Base-by-base conservation (phyloP, 2,797 vertebrate genomes). In the Molothrus aeneus region DNA sequence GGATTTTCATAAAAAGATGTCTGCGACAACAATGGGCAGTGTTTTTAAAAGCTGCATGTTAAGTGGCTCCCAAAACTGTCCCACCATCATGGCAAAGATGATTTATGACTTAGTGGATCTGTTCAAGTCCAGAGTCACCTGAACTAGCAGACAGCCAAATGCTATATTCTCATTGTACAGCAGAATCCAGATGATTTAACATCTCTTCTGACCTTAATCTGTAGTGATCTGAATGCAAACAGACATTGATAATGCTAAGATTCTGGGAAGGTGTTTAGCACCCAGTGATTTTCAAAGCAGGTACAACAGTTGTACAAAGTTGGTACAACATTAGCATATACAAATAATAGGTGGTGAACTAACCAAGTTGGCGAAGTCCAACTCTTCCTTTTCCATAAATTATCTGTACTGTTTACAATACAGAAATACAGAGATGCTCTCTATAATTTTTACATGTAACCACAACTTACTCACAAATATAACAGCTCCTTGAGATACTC, bases 1-100 rank as follows among this genome's bases (percentile, higher is more conserved):
- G 40, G 40, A 42, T 42, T 42, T 42, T 42, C 40, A 42, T 42
- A 42, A 42, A 17, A 42, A 42, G 40, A 17, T 42, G 40, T 42
- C 40, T 42, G 40, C 7, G 1, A 15, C 15, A 85, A 42, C 40
- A 42, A 4, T 19, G 4, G 36, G 6, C 0, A 1, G 7, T 53
- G 61, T 29, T 86, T 80, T 29, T 48, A 61, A 61, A 77, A 34
- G 1, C 3, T 53, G 12, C 25, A 26, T 28, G 28, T 51, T 28
- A 32, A 43, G 11, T 24, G 20, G 7, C 10, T 83, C 34, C 28
- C 20, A 61, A 61, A 66, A 40, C 10, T n/a, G 11, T 48, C 7
- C 22, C 26, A 34, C 17, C 28, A 53, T 77, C 43, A 42, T 12
- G 13, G 32, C 4, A 56, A 86, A 40, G 21, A 17, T 1, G 6